Percentiles rank a stretch among this genome's conserved stretches.
phyloP scores from a whole-genome alignment of 2,113 vertebrate species.

The Microcebus ravelobensis region DNA sequence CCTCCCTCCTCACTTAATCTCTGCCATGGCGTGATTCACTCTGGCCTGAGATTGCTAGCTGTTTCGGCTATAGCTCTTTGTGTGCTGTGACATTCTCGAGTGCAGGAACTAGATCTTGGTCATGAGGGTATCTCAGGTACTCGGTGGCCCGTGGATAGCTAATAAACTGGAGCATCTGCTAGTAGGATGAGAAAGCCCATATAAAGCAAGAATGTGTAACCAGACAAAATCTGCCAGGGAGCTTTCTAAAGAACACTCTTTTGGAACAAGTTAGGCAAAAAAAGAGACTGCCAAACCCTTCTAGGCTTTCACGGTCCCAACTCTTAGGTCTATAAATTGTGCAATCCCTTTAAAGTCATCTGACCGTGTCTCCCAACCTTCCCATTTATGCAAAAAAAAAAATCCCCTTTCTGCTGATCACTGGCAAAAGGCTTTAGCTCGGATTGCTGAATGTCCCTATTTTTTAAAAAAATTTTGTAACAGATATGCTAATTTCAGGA shows the following conservation, averaged over 20 bases:
- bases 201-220: neutral
- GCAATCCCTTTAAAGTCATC: neutral
- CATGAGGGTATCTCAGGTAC: neutral
- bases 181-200: neutral
- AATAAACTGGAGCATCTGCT: neutral
- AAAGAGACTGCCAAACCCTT: neutral
- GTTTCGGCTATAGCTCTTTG: neutral
- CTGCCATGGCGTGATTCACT: neutral
- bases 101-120: neutral
- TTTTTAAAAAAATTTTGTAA: neutral
- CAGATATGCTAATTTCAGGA: constrained; percentile 58
- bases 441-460: neutral
- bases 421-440: constrained; percentile 30
- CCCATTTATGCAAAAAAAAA: constrained; percentile 46
- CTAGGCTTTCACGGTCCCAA: neutral
- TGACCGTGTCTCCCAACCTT: neutral
- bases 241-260: neutral
- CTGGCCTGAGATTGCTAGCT: neutral
- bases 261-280: neutral
- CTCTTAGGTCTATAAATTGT: neutral
- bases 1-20: neutral
- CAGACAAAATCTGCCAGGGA: neutral
- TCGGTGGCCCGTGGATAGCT: neutral
- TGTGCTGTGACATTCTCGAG: neutral
- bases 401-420: constrained; percentile 38